Evolutionary conservation across 2,888 invertebrate species (phyloP).

Genomic region (Ditula angustiorana): DNA sequence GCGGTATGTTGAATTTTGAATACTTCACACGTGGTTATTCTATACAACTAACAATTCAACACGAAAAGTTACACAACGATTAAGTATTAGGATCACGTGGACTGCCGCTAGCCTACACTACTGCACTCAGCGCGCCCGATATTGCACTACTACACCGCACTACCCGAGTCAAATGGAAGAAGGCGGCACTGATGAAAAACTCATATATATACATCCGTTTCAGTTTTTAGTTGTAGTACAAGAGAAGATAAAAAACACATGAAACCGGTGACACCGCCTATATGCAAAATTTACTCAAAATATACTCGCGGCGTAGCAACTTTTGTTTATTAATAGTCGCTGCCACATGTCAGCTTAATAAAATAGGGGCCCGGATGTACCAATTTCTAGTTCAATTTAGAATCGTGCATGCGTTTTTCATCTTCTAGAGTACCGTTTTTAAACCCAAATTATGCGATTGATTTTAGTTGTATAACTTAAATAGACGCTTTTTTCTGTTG

Average conservation of each 20-base stretch:
- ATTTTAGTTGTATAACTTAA: not conserved
- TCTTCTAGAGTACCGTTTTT: too few species aligned
- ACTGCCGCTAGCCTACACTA: not conserved
- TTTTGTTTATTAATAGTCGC: too few species aligned
- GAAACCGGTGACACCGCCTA: too few species aligned
- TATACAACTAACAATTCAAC: constrained; percentile 6
- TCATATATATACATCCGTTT: not conserved
- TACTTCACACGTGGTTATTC: not conserved
- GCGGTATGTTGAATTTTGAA: not conserved
- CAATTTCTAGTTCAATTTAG: too few species aligned
- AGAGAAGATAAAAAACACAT: too few species aligned
- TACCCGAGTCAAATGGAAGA: not conserved
- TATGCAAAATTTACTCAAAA: too few species aligned
- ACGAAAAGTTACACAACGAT: not conserved
- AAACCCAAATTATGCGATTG: not conserved
- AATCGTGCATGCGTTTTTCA: too few species aligned
- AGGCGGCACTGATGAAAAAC: not conserved
- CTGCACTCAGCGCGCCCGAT: not conserved
- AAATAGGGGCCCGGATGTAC: too few species aligned
- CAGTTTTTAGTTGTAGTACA: not conserved
- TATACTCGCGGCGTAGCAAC: too few species aligned
- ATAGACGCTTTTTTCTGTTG: not conserved
- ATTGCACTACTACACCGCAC: not conserved
- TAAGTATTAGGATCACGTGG: constrained; percentile 10
- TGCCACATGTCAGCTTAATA: too few species aligned